Conservation (phyloP, 2,888 invertebrate genomes). For the Choreutis nemorana region DNA sequence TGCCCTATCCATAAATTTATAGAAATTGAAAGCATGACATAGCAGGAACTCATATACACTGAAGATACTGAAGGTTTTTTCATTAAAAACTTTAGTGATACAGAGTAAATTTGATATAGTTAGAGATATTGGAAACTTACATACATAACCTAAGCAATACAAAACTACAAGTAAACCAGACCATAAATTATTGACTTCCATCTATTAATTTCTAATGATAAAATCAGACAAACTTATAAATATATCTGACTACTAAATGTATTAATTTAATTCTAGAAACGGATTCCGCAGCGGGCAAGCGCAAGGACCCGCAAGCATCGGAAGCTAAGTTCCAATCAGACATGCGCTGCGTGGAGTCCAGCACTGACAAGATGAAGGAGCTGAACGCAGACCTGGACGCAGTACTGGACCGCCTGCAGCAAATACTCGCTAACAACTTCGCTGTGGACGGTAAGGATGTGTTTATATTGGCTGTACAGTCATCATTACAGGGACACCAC, state of each 20-base stretch:
- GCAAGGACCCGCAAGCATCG: too few relatives aligned
- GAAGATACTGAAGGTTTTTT: too few relatives aligned
- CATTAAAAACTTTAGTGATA: too few relatives aligned
- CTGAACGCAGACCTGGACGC: conserved; percentile 74
- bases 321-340: conserved; percentile 47
- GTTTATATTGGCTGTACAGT: too few relatives aligned
- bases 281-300: conserved; percentile 18
- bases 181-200: neutral
- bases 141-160: too few relatives aligned
- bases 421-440: conserved; percentile 74
- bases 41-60: too few relatives aligned
- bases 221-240: too few relatives aligned
- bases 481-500: too few relatives aligned
- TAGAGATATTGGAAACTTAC: neutral
- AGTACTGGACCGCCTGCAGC: conserved; percentile 73
- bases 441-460: conserved; percentile 70
- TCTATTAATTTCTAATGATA: too few relatives aligned
- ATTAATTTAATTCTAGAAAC: conserved; percentile 21
- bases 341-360: conserved; percentile 34
- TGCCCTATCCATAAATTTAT: neutral
- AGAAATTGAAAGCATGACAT: neutral
- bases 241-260: too few relatives aligned
- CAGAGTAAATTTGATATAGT: too few relatives aligned
- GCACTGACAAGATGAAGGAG: conserved; percentile 54
- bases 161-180: too few relatives aligned